These are phyloP conservation scores for Idaea biselata DNA, from an alignment of 2,888 invertebrate genomes.

Conservation along the genomic window DNA sequence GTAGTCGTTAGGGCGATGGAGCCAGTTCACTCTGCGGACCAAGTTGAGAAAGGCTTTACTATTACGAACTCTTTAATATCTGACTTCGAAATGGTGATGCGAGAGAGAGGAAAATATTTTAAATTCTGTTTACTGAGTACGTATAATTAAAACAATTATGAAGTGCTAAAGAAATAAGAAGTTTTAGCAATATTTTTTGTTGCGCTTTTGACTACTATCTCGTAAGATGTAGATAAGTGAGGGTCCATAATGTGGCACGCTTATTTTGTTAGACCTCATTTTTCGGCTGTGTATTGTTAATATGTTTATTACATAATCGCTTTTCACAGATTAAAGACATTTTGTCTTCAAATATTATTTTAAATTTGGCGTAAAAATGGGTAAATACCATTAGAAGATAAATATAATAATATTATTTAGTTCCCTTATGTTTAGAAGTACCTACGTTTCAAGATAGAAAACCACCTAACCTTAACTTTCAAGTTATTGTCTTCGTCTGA, in stretches of 20 bases:
- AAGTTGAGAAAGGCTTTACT: slow-evolving; percentile 13
- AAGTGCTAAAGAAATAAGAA: no score
- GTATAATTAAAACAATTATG: not conserved
- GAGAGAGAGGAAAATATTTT: not conserved
- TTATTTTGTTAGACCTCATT: no score
- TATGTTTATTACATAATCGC: no score
- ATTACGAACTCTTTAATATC: slow-evolving; percentile 21
- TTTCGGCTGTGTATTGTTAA: no score
- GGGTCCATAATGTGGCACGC: no score
- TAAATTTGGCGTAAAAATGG: not conserved
- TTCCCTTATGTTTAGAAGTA: not conserved
- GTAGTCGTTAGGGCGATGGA: slow-evolving; percentile 33
- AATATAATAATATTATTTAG: not conserved
- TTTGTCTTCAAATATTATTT: no score
- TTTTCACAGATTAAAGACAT: no score
- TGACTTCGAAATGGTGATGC: slow-evolving; percentile 5
- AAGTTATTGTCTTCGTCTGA: slow-evolving; percentile 60
- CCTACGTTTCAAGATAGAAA: slow-evolving; percentile 14
- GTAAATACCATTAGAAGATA: not conserved
- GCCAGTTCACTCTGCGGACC: slow-evolving; percentile 30
- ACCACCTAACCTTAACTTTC: slow-evolving; percentile 43
- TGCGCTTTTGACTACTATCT: no score
- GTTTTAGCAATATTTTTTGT: no score
- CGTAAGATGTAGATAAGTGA: no score
- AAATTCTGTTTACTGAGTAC: not conserved